Base-by-base conservation (phyloP, 2,113 vertebrate genomes). In the Tricholaema leucomelas region DNA sequence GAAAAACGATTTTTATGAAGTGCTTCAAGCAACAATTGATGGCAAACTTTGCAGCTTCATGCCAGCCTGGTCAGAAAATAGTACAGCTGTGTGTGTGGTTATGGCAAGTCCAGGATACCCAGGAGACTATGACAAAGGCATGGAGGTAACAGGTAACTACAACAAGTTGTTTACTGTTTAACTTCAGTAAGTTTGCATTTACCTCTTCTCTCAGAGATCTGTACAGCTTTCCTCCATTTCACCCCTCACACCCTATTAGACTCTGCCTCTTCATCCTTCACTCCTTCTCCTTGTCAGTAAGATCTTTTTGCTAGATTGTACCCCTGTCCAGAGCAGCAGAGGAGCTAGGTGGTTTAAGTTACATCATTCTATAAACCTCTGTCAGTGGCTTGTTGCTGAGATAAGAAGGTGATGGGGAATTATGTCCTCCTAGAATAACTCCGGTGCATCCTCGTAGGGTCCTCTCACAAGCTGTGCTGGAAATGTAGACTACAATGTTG, bases 31-130 rank as follows among this genome's bases (percentile, higher is more conserved):
- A 93, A 97, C 98, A 10, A 80, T 98, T 40, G 97, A 96, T 23
- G 97, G 98, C 19, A 98, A 95, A 31, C 98, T 99, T 85, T 92
- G 96, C 86, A 97, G 94, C 70, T 96, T 31, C 95, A 63, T 96
- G 95, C 98, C 98, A 73, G 44, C 94, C 79, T 99, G 98, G 98
- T 92, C 72, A 16, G 96, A 97, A 87, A 96, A 97, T 80, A 97
- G 95, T 84, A 96, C 96, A 81, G 98, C 98, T 6, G 98, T 98
- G 55, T 98, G 98, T 1, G 98, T 99, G 96, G 98, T 98, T 28
- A 98, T 99, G 98, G 98, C 98, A 83, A 98, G 98, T 58, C 92
- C 96, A 5, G 98, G 98, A 4, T 98, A 98, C 88, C 98, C 98
- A 0, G 97, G 97, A 38, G 87, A 96, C 31, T 98, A 97, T 89